Base-by-base conservation (phyloP, 2,113 vertebrate species). In the Boulengeromyrus knoepffleri region DNA sequence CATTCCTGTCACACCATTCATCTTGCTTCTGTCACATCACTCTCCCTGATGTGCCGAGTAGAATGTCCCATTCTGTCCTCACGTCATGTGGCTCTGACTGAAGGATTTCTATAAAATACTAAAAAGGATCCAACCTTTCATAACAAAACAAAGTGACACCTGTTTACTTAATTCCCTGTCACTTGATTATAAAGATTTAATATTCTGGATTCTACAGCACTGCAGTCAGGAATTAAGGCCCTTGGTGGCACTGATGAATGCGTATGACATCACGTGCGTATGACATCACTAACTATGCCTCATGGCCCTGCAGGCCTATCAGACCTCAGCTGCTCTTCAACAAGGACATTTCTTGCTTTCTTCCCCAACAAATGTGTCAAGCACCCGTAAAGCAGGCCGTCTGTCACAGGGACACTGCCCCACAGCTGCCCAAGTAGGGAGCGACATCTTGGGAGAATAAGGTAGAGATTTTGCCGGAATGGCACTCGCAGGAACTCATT, bases 291-390 rank as follows among this genome's bases (percentile, higher is more conserved):
- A 77, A 49, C 62, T 19, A 45, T n/a, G 45, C 7, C 19, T 49
- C 21, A 88, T 45, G 56, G 42, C 58, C 19, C 13, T n/a, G 46
- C 88, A 46, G 21, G n/a, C 88, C 8, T 39, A 47, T 88, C 88
- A 70, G 56, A 49, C 88, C 15, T 24, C 58, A 46, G 5, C 56
- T 88, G 3, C 88, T 49, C 88, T 62, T 31, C 42, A 70, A 70
- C 45, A 24, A 62, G 88, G 88, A 66, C 88, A 62, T 88, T 66
- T 49, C 21, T 88, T 49, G 24, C 56, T 46, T 70, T 88, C 47
- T 49, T n/a, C 50, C 49, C 86, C n/a, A 47, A 66, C 3, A 74
- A 74, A 46, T 88, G 58, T 88, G 62, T 88, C 58, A 88, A 88
- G 62, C 45, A 74, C 58, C 7, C 0, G 1, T 19, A 88, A 49